These are phyloP conservation scores for Ephydatia muelleri DNA, from an alignment of 37 sponge, comb jelly and placozoan species.

Conservation along the genomic window DNA sequence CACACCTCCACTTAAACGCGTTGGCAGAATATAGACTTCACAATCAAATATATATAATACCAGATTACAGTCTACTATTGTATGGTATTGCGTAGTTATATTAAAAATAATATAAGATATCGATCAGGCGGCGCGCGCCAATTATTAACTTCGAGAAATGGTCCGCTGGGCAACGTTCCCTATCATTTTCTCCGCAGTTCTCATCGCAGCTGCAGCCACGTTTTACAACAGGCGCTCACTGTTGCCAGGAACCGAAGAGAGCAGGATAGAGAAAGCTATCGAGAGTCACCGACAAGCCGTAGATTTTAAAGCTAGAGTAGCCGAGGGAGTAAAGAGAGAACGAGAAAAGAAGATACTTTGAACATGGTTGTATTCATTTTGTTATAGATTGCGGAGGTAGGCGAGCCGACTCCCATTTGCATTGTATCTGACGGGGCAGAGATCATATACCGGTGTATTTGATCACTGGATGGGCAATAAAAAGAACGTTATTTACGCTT, in stretches of 20 bases:
- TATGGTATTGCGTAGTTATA: no score
- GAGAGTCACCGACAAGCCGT: constrained; percentile 27
- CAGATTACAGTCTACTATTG: no score
- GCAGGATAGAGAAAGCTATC: not conserved
- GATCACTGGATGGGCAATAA: no score
- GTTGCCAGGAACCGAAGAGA: constrained; percentile 33
- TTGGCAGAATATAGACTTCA: no score
- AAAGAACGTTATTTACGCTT: no score
- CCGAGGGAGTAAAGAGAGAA: constrained; percentile 37
- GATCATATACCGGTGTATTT: no score
- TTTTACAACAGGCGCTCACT: constrained; percentile 48
- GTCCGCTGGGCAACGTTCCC: constrained; percentile 45
- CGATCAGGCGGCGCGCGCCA: no score
- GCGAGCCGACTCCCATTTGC: constrained; percentile 20
- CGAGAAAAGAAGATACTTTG: constrained; percentile 4
- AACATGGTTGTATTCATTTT: no score
- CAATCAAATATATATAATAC: no score
- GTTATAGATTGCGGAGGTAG: not conserved
- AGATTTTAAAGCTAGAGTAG: constrained; percentile 38
- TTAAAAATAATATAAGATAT: no score
- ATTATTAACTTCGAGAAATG: not conserved
- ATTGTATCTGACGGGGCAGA: constrained; percentile 36
- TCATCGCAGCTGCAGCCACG: constrained; percentile 24
- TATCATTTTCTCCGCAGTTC: constrained; percentile 52
- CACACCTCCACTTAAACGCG: no score